A percentile compares a stretch with the other conserved stretches of the same genome.
phyloP scores from a whole-genome alignment of 1,140 invertebrate species.

The Papilio machaon region DNA sequence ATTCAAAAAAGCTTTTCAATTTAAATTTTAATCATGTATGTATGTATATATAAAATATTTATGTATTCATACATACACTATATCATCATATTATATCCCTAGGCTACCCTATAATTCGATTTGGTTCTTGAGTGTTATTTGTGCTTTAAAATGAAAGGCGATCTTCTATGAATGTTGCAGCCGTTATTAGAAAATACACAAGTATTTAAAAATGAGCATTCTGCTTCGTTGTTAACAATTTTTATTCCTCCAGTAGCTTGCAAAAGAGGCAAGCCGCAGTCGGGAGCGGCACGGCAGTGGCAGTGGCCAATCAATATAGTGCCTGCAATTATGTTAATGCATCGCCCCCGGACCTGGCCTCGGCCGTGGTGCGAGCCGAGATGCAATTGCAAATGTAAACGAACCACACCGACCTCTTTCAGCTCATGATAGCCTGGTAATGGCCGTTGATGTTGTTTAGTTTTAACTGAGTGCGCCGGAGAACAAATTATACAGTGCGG shows the following conservation, averaged over 20 bases:
- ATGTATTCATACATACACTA: too few species aligned
- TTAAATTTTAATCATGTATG: too few species aligned
- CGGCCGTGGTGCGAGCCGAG: slow-evolving; percentile 61
- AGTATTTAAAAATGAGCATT: background rate
- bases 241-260: slow-evolving; percentile 57
- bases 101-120: too few species aligned
- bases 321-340: slow-evolving; percentile 78
- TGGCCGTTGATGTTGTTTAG: slow-evolving; percentile 41
- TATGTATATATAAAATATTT: too few species aligned
- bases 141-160: too few species aligned
- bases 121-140: too few species aligned
- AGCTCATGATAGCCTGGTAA: slow-evolving; percentile 62
- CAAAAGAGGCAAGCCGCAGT: slow-evolving; percentile 55
- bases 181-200: too few species aligned
- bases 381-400: slow-evolving; percentile 78
- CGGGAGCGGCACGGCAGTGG: slow-evolving; percentile 14
- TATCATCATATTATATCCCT: too few species aligned
- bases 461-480: slow-evolving; percentile 41
- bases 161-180: too few species aligned
- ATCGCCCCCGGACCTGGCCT: slow-evolving; percentile 65
- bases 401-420: slow-evolving; percentile 59
- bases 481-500: slow-evolving; percentile 41
- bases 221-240: slow-evolving; percentile 1
- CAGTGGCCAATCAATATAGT: slow-evolving; percentile 73
- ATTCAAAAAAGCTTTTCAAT: too few species aligned